Evolutionary conservation across 2,797 vertebrate species (phyloP).

Genomic region (Carduelis carduelis): DNA sequence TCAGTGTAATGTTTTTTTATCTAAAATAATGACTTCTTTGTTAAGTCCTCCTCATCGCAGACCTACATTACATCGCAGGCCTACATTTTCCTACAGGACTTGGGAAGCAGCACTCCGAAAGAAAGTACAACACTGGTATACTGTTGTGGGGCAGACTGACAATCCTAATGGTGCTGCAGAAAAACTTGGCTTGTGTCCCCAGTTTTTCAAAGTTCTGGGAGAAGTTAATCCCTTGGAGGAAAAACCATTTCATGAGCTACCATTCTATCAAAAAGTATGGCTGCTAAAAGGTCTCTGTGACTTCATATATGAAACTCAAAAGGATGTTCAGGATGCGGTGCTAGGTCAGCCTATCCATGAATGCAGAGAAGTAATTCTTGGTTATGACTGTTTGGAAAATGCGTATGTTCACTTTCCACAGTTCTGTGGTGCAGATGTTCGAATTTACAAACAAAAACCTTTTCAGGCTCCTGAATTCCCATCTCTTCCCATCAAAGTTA

Average conservation of each 20-base stretch:
- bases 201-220: slow-evolving; percentile 90
- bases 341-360: slow-evolving; percentile 96
- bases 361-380: slow-evolving; percentile 96
- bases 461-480: slow-evolving; percentile 85
- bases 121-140: slow-evolving; percentile 91
- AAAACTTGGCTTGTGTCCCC: slow-evolving; percentile 89
- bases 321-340: slow-evolving; percentile 91
- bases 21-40: slow-evolving; percentile 96
- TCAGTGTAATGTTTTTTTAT: slow-evolving; percentile 90
- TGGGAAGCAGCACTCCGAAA: slow-evolving; percentile 93
- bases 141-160: slow-evolving; percentile 80
- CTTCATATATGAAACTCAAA: slow-evolving; percentile 95
- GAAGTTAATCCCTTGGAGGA: slow-evolving; percentile 89
- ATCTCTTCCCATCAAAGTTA: slow-evolving; percentile 79
- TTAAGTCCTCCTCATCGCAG: slow-evolving; percentile 88
- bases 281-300: slow-evolving; percentile 96
- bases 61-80: slow-evolving; percentile 85
- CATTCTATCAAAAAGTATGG: slow-evolving; percentile 93
- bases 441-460: slow-evolving; percentile 94
- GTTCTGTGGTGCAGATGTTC: slow-evolving; percentile 95
- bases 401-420: slow-evolving; percentile 98
- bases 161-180: slow-evolving; percentile 85
- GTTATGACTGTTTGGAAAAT: slow-evolving; percentile 94
- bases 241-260: slow-evolving; percentile 89
- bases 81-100: slow-evolving; percentile 85